Percentiles rank a stretch among this genome's conserved stretches.
These are phyloP conservation scores for Chascanopsetta lugubris DNA, from an alignment of 2,113 vertebrate genomes.

Conservation along the genomic window DNA sequence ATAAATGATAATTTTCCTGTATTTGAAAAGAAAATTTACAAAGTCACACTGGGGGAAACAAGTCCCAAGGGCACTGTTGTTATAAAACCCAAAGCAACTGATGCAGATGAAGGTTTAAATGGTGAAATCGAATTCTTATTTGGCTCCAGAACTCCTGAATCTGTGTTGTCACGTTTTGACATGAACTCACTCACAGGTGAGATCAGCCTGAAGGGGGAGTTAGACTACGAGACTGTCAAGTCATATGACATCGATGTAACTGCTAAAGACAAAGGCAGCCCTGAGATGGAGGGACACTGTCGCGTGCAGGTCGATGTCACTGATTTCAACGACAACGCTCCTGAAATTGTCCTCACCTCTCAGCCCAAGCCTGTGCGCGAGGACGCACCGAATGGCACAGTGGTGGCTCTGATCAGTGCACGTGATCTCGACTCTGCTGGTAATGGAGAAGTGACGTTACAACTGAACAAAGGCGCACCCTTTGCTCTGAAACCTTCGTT, in stretches of 20 bases:
- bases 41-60: constrained; percentile 81
- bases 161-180: constrained; percentile 61
- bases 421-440: constrained; percentile 71
- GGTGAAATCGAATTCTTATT: constrained; percentile 71
- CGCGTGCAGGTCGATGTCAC: constrained; percentile 79
- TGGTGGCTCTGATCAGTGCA: constrained; percentile 72
- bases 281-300: constrained; percentile 82
- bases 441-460: constrained; percentile 76
- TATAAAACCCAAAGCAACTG: constrained; percentile 78
- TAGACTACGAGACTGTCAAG: constrained; percentile 84
- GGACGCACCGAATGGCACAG: constrained; percentile 69
- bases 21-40: constrained; percentile 83
- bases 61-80: constrained; percentile 73
- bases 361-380: constrained; percentile 71
- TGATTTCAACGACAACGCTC: constrained; percentile 86
- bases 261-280: constrained; percentile 85
- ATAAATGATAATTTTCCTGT: constrained; percentile 89
- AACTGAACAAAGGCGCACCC: constrained; percentile 77
- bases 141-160: constrained; percentile 51
- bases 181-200: constrained; percentile 82
- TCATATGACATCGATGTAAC: constrained; percentile 82
- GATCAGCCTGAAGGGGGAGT: constrained; percentile 73
- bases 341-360: constrained; percentile 82
- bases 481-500: constrained; percentile 85
- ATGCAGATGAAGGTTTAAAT: constrained; percentile 77